These are phyloP conservation scores for Lethenteron camtschaticum DNA, from an alignment of 2,113 vertebrate species.

Conservation along the genomic window DNA sequence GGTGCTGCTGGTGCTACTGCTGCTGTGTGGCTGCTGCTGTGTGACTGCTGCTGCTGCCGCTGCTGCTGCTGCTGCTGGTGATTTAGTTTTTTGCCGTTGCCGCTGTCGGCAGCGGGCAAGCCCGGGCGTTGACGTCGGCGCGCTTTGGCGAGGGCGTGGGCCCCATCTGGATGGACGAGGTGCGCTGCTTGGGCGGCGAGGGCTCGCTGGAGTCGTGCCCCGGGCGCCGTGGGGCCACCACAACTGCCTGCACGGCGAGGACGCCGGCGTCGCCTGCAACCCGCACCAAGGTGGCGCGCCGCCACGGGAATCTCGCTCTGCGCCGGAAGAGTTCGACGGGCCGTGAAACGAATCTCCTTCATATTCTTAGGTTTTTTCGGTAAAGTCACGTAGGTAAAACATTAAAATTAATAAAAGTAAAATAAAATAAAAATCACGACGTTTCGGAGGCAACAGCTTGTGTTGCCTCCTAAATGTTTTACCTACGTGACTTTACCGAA, in stretches of 20 bases:
- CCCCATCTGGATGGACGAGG: slow-evolving; percentile 39
- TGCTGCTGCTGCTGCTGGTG: neutral
- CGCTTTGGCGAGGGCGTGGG: slow-evolving; percentile 45
- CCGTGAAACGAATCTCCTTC: no score
- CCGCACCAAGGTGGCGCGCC: slow-evolving; percentile 1
- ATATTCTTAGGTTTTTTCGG: no score
- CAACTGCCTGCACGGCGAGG: slow-evolving; percentile 38
- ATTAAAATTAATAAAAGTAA: no score
- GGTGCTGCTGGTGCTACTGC: no score
- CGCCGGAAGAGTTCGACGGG: no score
- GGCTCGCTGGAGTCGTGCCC: slow-evolving; percentile 34
- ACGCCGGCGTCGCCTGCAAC: slow-evolving; percentile 47
- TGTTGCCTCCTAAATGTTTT: no score
- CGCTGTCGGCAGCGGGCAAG: slow-evolving; percentile 26
- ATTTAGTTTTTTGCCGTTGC: slow-evolving; percentile 7
- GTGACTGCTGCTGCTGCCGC: neutral
- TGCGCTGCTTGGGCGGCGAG: slow-evolving; percentile 54
- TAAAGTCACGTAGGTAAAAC: no score
- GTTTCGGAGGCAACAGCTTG: no score
- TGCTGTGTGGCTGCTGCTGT: no score
- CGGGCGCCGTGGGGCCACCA: slow-evolving; percentile 25
- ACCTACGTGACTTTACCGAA: no score
- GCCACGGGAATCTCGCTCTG: no score
- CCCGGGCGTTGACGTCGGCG: slow-evolving; percentile 33
- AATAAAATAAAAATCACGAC: no score